Percentiles rank a stretch among this genome's conserved stretches.
These are phyloP conservation scores for Symphodus melops DNA, from an alignment of 2,113 vertebrate species.

Conservation along the genomic window DNA sequence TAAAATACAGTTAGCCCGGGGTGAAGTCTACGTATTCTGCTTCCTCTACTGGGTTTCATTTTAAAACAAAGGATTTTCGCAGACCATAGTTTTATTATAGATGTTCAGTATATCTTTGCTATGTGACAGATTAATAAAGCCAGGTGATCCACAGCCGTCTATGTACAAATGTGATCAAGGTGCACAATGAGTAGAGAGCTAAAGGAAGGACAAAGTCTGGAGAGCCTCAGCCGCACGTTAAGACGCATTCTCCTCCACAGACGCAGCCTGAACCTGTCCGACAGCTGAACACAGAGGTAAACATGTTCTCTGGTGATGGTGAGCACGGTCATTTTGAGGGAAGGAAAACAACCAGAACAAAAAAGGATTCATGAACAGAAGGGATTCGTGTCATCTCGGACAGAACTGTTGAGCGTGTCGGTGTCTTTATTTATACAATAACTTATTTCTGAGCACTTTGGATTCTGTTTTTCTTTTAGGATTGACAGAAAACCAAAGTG, in stretches of 20 bases:
- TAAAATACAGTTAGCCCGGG: not conserved
- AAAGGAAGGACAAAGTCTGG: not conserved
- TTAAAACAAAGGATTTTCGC: slow-evolving; percentile 7
- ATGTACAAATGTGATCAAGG: slow-evolving; percentile 49
- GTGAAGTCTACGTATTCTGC: not conserved
- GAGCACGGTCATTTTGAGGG: not conserved
- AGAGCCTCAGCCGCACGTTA: not conserved
- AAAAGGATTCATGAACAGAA: slow-evolving; percentile 9
- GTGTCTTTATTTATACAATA: slow-evolving; percentile 14
- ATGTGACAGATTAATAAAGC: slow-evolving; percentile 25
- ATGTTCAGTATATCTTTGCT: slow-evolving; percentile 41
- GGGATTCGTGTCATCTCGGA: slow-evolving; percentile 1
- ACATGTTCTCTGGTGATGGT: not conserved
- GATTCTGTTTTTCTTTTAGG: slow-evolving; percentile 5
- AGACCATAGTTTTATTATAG: slow-evolving; percentile 58
- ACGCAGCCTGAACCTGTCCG: not conserved
- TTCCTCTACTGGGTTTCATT: not conserved
- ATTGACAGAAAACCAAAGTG: slow-evolving; percentile 23
- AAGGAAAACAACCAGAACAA: slow-evolving; percentile 7
- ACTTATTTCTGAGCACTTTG: slow-evolving; percentile 21
- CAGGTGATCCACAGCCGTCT: slow-evolving; percentile 32
- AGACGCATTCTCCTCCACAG: not conserved
- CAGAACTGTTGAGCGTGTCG: slow-evolving; percentile 9
- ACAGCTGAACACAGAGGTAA: slow-evolving; percentile 3
- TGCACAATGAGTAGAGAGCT: not conserved